A percentile compares a stretch with the other conserved stretches of the same genome.
These are phyloP conservation scores for Bujurquina vittata DNA, from an alignment of 2,113 vertebrate genomes.

Conservation along the genomic window DNA sequence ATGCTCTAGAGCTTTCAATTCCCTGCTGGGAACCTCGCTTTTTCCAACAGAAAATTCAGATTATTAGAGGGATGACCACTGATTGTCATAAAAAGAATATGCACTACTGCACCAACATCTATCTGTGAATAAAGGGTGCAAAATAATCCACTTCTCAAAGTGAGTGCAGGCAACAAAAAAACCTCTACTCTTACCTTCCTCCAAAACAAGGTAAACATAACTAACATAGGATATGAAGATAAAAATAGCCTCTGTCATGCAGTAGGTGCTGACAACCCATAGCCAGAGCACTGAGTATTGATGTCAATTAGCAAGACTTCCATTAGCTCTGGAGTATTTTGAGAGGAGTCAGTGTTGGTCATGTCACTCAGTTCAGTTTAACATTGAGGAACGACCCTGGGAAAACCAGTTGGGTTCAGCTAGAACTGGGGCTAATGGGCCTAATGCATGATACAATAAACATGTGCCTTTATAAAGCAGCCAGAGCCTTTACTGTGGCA, in stretches of 20 bases:
- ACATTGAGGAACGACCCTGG: conserved; percentile 70
- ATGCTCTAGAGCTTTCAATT: conserved; percentile 38
- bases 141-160: background rate
- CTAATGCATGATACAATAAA: conserved; percentile 72
- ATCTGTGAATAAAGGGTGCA: background rate
- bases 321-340: conserved; percentile 68
- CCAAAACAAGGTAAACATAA: conserved; percentile 50
- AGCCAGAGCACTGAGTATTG: conserved; percentile 56
- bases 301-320: conserved; percentile 70
- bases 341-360: conserved; percentile 71
- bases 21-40: conserved; percentile 42
- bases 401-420: conserved; percentile 55
- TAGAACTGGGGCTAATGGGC: conserved; percentile 67
- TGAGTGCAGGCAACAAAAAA: conserved; percentile 4
- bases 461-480: conserved; percentile 71
- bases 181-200: background rate
- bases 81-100: conserved; percentile 2
- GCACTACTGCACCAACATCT: conserved; percentile 1
- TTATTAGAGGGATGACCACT: background rate
- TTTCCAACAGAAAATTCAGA: conserved; percentile 10
- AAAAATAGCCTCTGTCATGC: conserved; percentile 55
- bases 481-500: conserved; percentile 68
- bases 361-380: conserved; percentile 69
- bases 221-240: conserved; percentile 51
- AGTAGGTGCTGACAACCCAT: conserved; percentile 42